Conservation (phyloP, 2,888 invertebrate genomes). For the Agrotis exclamationis region DNA sequence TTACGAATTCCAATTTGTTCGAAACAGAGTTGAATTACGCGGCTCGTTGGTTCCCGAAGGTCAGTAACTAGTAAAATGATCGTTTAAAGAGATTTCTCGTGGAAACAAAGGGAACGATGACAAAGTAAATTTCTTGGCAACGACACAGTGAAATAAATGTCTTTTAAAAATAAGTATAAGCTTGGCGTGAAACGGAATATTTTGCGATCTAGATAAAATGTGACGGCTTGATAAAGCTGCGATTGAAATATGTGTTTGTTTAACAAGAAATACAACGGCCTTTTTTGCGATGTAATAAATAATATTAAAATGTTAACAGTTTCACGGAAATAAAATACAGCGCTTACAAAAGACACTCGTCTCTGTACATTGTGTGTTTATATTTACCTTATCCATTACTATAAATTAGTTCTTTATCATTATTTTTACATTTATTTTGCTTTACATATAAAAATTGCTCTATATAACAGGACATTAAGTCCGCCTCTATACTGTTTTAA, state of each 20-base stretch:
- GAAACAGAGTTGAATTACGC: slow-evolving; percentile 49
- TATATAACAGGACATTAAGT: too few relatives aligned
- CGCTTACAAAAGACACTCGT: not conserved
- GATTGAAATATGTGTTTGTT: slow-evolving; percentile 25
- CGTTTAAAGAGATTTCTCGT: slow-evolving; percentile 44
- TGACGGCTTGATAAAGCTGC: slow-evolving; percentile 28
- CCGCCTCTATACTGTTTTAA: too few relatives aligned
- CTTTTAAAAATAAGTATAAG: slow-evolving; percentile 49
- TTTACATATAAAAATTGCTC: too few relatives aligned
- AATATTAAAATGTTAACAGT: not conserved
- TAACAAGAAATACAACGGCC: not conserved
- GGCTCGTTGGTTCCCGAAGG: slow-evolving; percentile 43
- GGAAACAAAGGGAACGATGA: slow-evolving; percentile 56
- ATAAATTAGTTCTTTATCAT: too few relatives aligned
- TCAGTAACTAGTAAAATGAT: slow-evolving; percentile 47
- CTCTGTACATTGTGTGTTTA: too few relatives aligned
- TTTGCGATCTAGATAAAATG: slow-evolving; percentile 41
- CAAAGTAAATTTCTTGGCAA: slow-evolving; percentile 46
- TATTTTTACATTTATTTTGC: too few relatives aligned
- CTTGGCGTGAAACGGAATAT: slow-evolving; percentile 38
- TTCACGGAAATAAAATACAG: not conserved
- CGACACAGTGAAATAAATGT: slow-evolving; percentile 43
- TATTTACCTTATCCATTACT: too few relatives aligned
- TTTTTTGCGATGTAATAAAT: not conserved
- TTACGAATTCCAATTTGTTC: slow-evolving; percentile 51